These are phyloP conservation scores for Euthynnus affinis DNA, from an alignment of 2,797 vertebrate genomes.

Conservation along the genomic window DNA sequence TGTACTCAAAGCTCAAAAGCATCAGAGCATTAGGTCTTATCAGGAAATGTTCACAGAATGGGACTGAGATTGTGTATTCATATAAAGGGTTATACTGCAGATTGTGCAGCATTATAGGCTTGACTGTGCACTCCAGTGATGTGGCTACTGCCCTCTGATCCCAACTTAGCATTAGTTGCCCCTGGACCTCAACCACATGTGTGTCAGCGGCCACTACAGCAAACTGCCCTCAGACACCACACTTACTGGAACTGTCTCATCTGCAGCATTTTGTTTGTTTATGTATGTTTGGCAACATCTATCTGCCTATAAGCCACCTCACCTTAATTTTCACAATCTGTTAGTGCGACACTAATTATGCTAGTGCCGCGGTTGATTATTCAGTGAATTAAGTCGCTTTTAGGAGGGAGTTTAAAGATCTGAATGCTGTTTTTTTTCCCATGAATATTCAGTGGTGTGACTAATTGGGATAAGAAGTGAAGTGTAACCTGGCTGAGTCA, in stretches of 20 bases:
- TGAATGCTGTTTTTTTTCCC: conserved; percentile 36
- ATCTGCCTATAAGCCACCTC: conserved; percentile 40
- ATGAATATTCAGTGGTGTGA: conserved; percentile 73
- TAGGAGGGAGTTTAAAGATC: conserved; percentile 63
- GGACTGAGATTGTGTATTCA: neutral
- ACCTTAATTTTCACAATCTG: conserved; percentile 46
- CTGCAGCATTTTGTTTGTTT: conserved; percentile 19
- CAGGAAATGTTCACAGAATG: neutral
- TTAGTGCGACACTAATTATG: conserved; percentile 60
- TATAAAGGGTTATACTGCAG: conserved; percentile 11
- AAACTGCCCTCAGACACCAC: conserved; percentile 21
- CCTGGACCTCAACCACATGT: conserved; percentile 51
- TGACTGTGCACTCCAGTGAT: conserved; percentile 6
- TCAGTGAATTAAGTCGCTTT: conserved; percentile 76
- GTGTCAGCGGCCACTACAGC: conserved; percentile 23
- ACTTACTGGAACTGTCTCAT: neutral
- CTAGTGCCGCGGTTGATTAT: conserved; percentile 62
- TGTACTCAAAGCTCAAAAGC: neutral
- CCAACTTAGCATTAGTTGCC: conserved; percentile 43
- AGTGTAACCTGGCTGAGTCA: conserved; percentile 66
- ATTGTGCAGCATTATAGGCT: conserved; percentile 14
- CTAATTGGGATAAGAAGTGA: conserved; percentile 74
- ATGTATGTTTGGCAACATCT: conserved; percentile 32
- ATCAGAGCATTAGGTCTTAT: conserved; percentile 7
- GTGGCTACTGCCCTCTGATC: conserved; percentile 44